A percentile compares a stretch with the other conserved stretches of the same genome.
phyloP scores from a whole-genome alignment of 2,888 invertebrate species.

The Lepidochrysops patricia region DNA sequence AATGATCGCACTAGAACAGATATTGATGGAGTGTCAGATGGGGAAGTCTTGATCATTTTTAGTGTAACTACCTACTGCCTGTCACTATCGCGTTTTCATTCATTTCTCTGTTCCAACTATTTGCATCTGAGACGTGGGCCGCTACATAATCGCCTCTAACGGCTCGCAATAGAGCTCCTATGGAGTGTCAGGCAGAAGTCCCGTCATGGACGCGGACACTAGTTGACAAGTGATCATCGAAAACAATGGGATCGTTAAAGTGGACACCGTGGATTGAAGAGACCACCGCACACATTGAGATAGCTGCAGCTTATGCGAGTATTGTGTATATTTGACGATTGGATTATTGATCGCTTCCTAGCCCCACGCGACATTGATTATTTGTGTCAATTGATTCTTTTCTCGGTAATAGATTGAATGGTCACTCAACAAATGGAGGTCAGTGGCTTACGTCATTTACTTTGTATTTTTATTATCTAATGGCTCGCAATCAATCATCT shows the following conservation, averaged over 20 bases:
- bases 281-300: conserved; percentile 55
- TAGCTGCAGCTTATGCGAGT: conserved; percentile 33
- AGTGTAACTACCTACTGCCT: conserved; percentile 52
- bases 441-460: background rate
- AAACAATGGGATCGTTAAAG: conserved; percentile 70
- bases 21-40: conserved; percentile 62
- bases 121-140: conserved; percentile 13
- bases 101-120: conserved; percentile 43
- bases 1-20: conserved; percentile 30
- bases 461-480: background rate
- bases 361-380: conserved; percentile 3
- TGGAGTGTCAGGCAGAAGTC: conserved; percentile 19
- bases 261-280: conserved; percentile 57
- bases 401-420: background rate
- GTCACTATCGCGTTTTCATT: conserved; percentile 49
- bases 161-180: conserved; percentile 24
- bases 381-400: background rate
- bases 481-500: background rate
- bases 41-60: conserved; percentile 55
- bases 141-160: conserved; percentile 32
- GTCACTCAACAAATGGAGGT: background rate
- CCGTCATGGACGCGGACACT: conserved; percentile 34
- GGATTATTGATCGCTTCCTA: conserved; percentile 13
- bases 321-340: conserved; percentile 19
- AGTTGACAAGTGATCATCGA: conserved; percentile 59